These are phyloP conservation scores for Simalia tracyae DNA, from an alignment of 2,797 vertebrate species.

Conservation along the genomic window DNA sequence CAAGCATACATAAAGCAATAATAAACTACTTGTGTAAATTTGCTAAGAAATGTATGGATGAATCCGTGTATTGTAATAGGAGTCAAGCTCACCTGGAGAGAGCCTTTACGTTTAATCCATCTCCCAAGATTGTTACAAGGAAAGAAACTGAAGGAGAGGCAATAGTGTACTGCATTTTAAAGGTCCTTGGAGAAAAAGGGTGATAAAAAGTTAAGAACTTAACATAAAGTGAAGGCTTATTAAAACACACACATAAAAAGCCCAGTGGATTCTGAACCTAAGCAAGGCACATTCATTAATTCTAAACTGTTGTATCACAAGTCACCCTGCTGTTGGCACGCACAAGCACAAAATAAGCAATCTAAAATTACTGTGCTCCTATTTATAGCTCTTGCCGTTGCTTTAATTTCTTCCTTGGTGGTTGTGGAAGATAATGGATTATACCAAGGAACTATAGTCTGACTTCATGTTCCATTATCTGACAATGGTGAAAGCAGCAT, in stretches of 20 bases:
- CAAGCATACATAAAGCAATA: neutral
- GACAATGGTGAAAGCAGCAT: slow-evolving; percentile 44
- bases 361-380: slow-evolving; percentile 38
- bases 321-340: slow-evolving; percentile 41
- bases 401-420: slow-evolving; percentile 40
- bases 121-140: neutral
- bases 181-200: neutral
- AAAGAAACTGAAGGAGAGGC: neutral
- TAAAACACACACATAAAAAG: slow-evolving; percentile 12
- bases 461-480: slow-evolving; percentile 56
- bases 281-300: slow-evolving; percentile 55
- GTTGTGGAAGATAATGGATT: slow-evolving; percentile 55
- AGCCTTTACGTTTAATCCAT: neutral
- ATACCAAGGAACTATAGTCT: slow-evolving; percentile 26
- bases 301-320: slow-evolving; percentile 19
- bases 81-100: neutral
- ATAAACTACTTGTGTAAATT: neutral
- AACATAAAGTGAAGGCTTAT: slow-evolving; percentile 19
- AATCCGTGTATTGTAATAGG: neutral
- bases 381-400: slow-evolving; percentile 47
- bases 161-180: neutral
- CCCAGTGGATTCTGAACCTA: slow-evolving; percentile 10
- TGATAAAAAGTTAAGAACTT: neutral
- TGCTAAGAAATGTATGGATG: neutral
- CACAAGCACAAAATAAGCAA: slow-evolving; percentile 47